phyloP scores from a whole-genome alignment of 1,140 invertebrate species.

The Thalassaphorura encarpata region DNA sequence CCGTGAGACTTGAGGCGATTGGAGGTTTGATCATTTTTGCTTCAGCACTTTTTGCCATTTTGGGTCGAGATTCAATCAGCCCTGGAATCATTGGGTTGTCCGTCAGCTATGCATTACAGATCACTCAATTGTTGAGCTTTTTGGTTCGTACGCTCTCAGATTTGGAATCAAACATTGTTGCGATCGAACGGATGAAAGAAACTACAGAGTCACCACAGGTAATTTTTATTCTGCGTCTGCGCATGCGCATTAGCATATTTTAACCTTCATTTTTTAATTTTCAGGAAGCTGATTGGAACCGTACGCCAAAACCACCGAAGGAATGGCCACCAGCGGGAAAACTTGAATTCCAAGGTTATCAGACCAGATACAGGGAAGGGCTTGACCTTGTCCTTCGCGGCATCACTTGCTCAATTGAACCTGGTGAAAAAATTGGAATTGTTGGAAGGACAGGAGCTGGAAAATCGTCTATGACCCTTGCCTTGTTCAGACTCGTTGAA shows the following conservation, averaged over 20 bases:
- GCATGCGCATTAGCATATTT: not conserved
- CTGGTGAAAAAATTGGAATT: slow-evolving; percentile 39
- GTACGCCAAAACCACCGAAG: slow-evolving; percentile 6
- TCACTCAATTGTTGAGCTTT: slow-evolving; percentile 92
- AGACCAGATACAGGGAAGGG: slow-evolving; percentile 42
- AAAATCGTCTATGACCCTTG: slow-evolving; percentile 44
- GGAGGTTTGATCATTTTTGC: slow-evolving; percentile 40
- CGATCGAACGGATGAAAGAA: slow-evolving; percentile 93
- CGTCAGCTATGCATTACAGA: slow-evolving; percentile 45
- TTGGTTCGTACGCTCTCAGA: slow-evolving; percentile 91
- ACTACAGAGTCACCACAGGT: slow-evolving; percentile 71
- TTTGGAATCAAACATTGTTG: slow-evolving; percentile 94
- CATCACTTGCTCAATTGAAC: slow-evolving; percentile 39
- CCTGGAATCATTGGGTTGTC: slow-evolving; percentile 45
- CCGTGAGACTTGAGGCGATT: slow-evolving; percentile 42
- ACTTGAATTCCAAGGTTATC: slow-evolving; percentile 44
- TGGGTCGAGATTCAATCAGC: slow-evolving; percentile 37
- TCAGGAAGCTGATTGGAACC: slow-evolving; percentile 20
- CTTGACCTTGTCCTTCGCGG: slow-evolving; percentile 45
- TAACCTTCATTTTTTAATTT: not conserved
- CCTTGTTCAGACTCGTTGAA: slow-evolving; percentile 45
- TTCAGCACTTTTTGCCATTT: slow-evolving; percentile 42
- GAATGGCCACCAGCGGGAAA: slow-evolving; percentile 37
- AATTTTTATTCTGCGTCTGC: slow-evolving; percentile 1
- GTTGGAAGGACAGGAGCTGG: slow-evolving; percentile 36